Evolutionary conservation across 2,797 vertebrate species (phyloP), one percentile per base, ranked within the genome.

Genomic region (Passerculus sandwichensis): DNA sequence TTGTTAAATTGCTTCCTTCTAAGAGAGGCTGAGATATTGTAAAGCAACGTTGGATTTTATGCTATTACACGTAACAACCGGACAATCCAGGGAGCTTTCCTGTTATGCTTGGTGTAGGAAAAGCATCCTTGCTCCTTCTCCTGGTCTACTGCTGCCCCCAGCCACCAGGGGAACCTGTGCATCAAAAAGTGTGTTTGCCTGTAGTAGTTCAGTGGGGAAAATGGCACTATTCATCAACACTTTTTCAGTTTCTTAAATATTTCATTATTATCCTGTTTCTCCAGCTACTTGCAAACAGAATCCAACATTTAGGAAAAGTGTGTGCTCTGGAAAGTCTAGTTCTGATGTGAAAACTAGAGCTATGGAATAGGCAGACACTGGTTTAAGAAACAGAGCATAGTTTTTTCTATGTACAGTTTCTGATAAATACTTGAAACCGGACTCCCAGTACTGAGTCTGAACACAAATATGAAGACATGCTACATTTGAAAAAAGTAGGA

Each of bases 101-200:
- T 78, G 30, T 32, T 66, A 6, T 0, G 5, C 23, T 34, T 56
- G 65, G 9, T 17, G 6, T 42, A 54, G 11, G 30, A 62, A 82
- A 82, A 17, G 2, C 22, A 47, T 57, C n/a, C 19, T 70, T 62
- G 10, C 19, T 89, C 5, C 10, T 64, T 71, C 40, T 76, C 15
- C 38, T 73, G 21, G 47, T 32, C 5, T 57, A 7, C 29, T 90
- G 50, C 7, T 0, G 0, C 11, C 6, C 3, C 4, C 1, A 5
- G 5, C 38, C 27, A 20, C 7, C 9, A 59, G 8, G 4, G 6
- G 7, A 81, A 29, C 13, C 13, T 60, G 11, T 47, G 14, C 25
- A 45, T 61, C 7, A 2, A 17, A 47, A 60, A 29, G 8, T 18
- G 1, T 32, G 25, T 73, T 69, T 75, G 4, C 15, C 32, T 62